phyloP scores from a whole-genome alignment of 2,113 vertebrate species.

The Apaloderma vittatum region DNA sequence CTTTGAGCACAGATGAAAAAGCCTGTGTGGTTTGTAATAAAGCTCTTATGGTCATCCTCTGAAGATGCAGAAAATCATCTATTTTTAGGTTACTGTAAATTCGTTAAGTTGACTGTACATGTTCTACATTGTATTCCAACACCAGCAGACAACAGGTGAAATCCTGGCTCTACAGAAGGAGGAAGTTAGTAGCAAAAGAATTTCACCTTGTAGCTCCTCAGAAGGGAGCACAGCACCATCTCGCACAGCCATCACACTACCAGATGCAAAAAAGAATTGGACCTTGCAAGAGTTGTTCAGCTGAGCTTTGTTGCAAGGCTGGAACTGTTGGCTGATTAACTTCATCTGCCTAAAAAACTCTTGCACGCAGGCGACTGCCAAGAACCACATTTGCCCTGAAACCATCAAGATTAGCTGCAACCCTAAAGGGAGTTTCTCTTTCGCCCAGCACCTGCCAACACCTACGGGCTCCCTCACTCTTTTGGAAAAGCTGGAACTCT shows the following conservation, averaged over 20 bases:
- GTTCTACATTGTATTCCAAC: not conserved
- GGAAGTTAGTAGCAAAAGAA: not conserved
- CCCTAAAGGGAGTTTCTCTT: conserved; percentile 20
- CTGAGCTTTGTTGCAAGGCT: not conserved
- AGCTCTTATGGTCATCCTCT: not conserved
- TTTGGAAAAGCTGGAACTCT: not conserved
- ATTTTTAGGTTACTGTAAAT: not conserved
- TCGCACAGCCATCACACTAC: not conserved
- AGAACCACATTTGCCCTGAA: conserved; percentile 53
- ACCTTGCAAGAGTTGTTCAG: not conserved
- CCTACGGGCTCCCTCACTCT: not conserved
- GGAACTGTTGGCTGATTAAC: conserved; percentile 23
- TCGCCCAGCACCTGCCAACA: conserved; percentile 4
- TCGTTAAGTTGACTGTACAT: accelerated
- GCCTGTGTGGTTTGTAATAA: not conserved
- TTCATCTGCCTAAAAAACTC: not conserved
- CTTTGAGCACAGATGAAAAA: not conserved
- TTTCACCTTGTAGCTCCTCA: not conserved
- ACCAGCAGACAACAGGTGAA: not conserved
- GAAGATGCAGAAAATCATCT: not conserved
- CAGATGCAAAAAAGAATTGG: not conserved
- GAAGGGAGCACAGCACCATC: accelerated
- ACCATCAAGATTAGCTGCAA: conserved; percentile 36
- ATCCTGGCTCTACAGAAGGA: not conserved
- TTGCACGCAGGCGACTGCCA: not conserved